phyloP scores from a whole-genome alignment of 2,888 invertebrate genomes.

The Polyommatus icarus region DNA sequence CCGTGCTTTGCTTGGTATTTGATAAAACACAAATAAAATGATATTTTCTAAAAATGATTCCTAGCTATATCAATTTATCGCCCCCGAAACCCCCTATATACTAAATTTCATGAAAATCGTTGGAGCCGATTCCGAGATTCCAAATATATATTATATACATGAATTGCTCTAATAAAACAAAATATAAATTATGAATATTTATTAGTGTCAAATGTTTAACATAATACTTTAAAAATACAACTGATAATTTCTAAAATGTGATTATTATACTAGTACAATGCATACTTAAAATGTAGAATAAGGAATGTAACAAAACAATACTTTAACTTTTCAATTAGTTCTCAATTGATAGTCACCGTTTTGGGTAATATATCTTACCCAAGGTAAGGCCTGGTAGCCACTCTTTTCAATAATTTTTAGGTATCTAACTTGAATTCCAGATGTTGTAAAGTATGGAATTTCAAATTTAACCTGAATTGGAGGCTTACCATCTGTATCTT shows the following conservation, averaged over 20 bases:
- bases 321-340: slow-evolving; percentile 84
- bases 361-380: slow-evolving; percentile 99
- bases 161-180: not conserved
- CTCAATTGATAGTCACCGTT: slow-evolving; percentile 99
- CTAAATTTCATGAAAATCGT: too few species aligned
- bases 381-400: slow-evolving; percentile 98
- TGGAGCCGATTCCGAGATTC: too few species aligned
- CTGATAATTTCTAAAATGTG: slow-evolving; percentile 37
- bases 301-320: slow-evolving; percentile 50
- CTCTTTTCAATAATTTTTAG: slow-evolving; percentile 99
- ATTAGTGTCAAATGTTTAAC: slow-evolving; percentile 45
- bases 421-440: slow-evolving; percentile 98
- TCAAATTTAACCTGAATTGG: slow-evolving; percentile 99
- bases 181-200: slow-evolving; percentile 35
- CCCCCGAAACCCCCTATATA: too few species aligned
- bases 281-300: slow-evolving; percentile 49
- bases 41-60: too few species aligned
- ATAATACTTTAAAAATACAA: slow-evolving; percentile 60
- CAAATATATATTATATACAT: not conserved
- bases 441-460: slow-evolving; percentile 99
- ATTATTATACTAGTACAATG: slow-evolving; percentile 28
- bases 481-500: slow-evolving; percentile 96
- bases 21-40: too few species aligned
- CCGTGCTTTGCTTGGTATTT: too few species aligned
- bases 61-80: too few species aligned